phyloP scores from a whole-genome alignment of 2,888 invertebrate species.

The Trilocha varians region DNA sequence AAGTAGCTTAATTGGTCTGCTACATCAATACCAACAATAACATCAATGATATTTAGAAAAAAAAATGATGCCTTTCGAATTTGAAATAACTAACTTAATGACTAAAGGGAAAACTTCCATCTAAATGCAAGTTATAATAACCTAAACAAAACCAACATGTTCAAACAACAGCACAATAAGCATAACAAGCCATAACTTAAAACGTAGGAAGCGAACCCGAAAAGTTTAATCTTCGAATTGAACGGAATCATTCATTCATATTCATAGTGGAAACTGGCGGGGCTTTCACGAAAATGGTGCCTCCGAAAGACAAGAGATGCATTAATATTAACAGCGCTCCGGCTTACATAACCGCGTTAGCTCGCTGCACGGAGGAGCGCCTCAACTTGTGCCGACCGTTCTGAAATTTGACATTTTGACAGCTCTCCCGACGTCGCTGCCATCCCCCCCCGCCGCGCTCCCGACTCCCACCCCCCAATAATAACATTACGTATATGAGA shows the following conservation, averaged over 20 bases:
- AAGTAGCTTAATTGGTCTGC: no score
- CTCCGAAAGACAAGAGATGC: slow-evolving; percentile 62
- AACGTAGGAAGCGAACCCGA: slow-evolving; percentile 31
- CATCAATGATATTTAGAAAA: no score
- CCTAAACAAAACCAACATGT: no score
- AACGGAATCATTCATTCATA: slow-evolving; percentile 66
- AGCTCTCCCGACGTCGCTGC: slow-evolving; percentile 68
- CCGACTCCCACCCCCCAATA: slow-evolving; percentile 48
- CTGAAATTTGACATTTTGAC: slow-evolving; percentile 75
- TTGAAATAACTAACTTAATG: no score
- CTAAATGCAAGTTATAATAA: no score
- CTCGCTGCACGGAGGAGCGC: slow-evolving; percentile 65
- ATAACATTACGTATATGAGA: slow-evolving; percentile 63
- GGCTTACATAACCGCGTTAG: slow-evolving; percentile 65
- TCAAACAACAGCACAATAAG: slow-evolving; percentile 12
- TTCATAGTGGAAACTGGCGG: slow-evolving; percentile 58
- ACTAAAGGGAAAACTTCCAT: no score
- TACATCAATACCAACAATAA: no score
- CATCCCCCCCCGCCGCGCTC: slow-evolving; percentile 32
- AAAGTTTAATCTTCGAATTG: slow-evolving; percentile 63
- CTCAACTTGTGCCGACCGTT: slow-evolving; percentile 70
- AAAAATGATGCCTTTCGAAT: no score
- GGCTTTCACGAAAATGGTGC: slow-evolving; percentile 69
- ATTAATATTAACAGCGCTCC: slow-evolving; percentile 69
- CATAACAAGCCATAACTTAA: no score